These are phyloP conservation scores for Lasioglossum leucozonium DNA, from an alignment of 2,888 invertebrate genomes.

Conservation along the genomic window DNA sequence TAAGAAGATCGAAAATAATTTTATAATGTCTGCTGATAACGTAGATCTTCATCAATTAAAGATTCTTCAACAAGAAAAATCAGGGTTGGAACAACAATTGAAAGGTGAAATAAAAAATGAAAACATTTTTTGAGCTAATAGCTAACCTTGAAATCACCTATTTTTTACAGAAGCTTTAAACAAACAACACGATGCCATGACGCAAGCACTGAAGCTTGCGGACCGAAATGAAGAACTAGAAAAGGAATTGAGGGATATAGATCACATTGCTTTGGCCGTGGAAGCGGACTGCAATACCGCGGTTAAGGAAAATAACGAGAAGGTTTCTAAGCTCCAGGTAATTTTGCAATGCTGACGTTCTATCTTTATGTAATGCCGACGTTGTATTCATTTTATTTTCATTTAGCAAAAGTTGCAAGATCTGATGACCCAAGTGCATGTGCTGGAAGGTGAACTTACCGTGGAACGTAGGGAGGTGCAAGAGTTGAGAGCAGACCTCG, in stretches of 20 bases:
- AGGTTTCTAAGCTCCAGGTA: constrained; percentile 84
- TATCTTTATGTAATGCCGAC: neutral
- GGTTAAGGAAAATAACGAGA: constrained; percentile 87
- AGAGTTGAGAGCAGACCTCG: constrained; percentile 85
- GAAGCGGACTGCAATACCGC: constrained; percentile 91
- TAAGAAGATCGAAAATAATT: constrained; percentile 85
- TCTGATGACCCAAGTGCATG: constrained; percentile 84
- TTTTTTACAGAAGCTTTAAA: constrained; percentile 85
- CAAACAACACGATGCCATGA: constrained; percentile 93
- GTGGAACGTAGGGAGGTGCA: constrained; percentile 84
- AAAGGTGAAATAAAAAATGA: constrained; percentile 81
- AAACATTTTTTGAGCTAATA: neutral
- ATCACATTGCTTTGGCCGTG: constrained; percentile 90
- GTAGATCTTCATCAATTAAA: constrained; percentile 85
- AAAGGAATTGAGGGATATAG: constrained; percentile 90
- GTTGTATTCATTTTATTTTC: constrained; percentile 11
- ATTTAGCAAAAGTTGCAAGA: constrained; percentile 85
- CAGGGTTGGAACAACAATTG: constrained; percentile 86
- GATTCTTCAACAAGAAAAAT: constrained; percentile 87
- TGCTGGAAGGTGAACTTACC: constrained; percentile 85
- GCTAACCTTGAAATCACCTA: constrained; percentile 1
- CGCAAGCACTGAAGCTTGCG: constrained; percentile 90
- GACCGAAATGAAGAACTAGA: constrained; percentile 90
- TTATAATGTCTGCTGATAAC: constrained; percentile 53
- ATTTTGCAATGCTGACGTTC: neutral